phyloP scores from a whole-genome alignment of 2,888 invertebrate species.

The Cynaeus angustus region DNA sequence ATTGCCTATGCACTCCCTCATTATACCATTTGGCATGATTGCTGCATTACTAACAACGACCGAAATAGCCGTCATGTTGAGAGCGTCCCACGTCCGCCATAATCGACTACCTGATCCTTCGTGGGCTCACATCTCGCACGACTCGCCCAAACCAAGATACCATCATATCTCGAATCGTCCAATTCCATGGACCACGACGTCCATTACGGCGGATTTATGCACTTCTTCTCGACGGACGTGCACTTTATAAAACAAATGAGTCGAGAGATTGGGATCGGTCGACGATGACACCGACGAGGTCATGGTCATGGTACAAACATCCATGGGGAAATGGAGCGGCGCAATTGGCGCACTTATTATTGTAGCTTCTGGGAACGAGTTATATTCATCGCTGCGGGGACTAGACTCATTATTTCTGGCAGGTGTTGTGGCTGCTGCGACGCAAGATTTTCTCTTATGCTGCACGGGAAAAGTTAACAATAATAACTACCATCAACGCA shows the following conservation, averaged over 20 bases:
- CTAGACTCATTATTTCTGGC: conserved; percentile 44
- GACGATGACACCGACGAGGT: conserved; percentile 27
- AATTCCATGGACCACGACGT: conserved; percentile 25
- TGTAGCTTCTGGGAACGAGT: conserved; percentile 45
- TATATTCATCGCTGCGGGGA: conserved; percentile 45
- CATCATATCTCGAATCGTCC: conserved; percentile 33
- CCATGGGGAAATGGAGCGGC: conserved; percentile 20
- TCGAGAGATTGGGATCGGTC: conserved; percentile 29
- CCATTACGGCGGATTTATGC: conserved; percentile 45
- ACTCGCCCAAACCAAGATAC: conserved; percentile 50
- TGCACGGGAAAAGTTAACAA: neutral
- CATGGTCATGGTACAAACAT: conserved; percentile 25
- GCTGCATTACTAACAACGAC: conserved; percentile 63
- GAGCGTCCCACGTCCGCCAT: conserved; percentile 37
- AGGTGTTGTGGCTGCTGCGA: conserved; percentile 29
- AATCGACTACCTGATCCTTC: conserved; percentile 46
- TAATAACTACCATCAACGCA: too few species aligned
- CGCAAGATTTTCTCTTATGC: conserved; percentile 1
- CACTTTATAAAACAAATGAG: conserved; percentile 47
- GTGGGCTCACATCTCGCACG: conserved; percentile 34
- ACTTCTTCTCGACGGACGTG: conserved; percentile 39
- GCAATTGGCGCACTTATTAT: conserved; percentile 32
- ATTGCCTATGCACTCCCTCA: conserved; percentile 59
- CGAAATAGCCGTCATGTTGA: conserved; percentile 57
- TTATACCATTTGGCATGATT: conserved; percentile 62